These are phyloP conservation scores for Hoplostethus atlanticus DNA, from an alignment of 2,797 vertebrate species.

Conservation along the genomic window DNA sequence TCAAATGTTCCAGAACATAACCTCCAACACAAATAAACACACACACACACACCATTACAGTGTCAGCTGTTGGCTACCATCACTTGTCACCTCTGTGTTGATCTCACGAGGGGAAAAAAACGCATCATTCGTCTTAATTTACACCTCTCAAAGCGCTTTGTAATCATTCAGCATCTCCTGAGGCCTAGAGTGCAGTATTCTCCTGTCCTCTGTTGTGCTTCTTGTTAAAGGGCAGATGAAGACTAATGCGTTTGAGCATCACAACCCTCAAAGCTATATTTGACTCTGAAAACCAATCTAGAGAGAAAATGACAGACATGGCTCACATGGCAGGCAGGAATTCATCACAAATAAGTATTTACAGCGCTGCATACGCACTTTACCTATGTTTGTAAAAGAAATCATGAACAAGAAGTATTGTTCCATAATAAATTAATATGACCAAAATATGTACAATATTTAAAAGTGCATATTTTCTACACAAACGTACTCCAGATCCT, in stretches of 20 bases:
- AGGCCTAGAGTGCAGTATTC: background rate
- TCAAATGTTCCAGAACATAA: constrained; percentile 49
- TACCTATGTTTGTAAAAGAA: background rate
- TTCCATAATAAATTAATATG: background rate
- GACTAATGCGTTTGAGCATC: background rate
- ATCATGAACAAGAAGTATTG: background rate
- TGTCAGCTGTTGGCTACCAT: constrained; percentile 69
- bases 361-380: too few species aligned
- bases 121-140: constrained; percentile 29
- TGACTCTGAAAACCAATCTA: background rate
- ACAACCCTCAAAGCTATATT: background rate
- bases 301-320: background rate
- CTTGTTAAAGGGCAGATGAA: background rate
- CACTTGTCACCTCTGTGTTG: constrained; percentile 40
- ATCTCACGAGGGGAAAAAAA: constrained; percentile 19
- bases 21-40: background rate
- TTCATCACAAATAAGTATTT: constrained; percentile 4
- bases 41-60: constrained; percentile 22
- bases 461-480: background rate
- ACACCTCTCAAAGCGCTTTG: constrained; percentile 17
- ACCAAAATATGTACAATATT: background rate
- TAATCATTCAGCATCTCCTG: background rate
- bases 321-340: background rate
- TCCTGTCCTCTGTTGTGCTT: background rate
- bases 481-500: background rate